Conservation (phyloP, 1,140 invertebrate genomes). For the Bombus balteatus region DNA sequence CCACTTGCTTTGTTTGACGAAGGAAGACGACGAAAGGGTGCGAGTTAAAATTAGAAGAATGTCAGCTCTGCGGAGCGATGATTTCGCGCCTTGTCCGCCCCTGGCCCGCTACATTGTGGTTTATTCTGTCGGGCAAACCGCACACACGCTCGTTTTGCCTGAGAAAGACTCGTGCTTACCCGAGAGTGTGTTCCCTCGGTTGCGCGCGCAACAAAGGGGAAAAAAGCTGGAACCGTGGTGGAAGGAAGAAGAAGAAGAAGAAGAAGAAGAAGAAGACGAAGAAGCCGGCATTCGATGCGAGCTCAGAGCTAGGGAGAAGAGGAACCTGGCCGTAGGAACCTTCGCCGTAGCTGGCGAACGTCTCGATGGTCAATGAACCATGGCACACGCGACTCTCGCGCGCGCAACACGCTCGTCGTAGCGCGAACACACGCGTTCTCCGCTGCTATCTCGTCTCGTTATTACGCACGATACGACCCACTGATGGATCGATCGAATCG, state of each 20-base stretch:
- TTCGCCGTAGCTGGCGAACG: slow-evolving; percentile 43
- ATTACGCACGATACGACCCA: slow-evolving; percentile 51
- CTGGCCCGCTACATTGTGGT: slow-evolving; percentile 53
- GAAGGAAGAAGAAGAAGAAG: slow-evolving; percentile 28
- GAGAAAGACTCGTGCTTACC: neutral
- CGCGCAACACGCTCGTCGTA: neutral
- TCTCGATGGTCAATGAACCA: slow-evolving; percentile 64
- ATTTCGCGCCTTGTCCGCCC: slow-evolving; percentile 52
- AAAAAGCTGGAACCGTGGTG: neutral
- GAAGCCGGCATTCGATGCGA: slow-evolving; percentile 26
- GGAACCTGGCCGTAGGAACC: slow-evolving; percentile 28
- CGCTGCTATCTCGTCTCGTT: slow-evolving; percentile 40
- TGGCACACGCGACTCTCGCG: slow-evolving; percentile 55
- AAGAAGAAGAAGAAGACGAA: slow-evolving; percentile 21
- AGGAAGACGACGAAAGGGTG: neutral
- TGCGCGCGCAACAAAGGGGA: slow-evolving; percentile 41
- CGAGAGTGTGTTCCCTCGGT: slow-evolving; percentile 23
- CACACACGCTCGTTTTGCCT: neutral
- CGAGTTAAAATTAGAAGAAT: slow-evolving; percentile 20
- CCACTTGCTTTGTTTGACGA: neutral
- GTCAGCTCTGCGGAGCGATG: neutral
- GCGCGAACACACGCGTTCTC: slow-evolving; percentile 22
- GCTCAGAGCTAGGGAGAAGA: neutral
- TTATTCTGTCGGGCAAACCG: slow-evolving; percentile 36
- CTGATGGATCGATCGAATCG: slow-evolving; percentile 52